Base-by-base conservation (phyloP, 2,888 invertebrate species). In the Tipula helvola region DNA sequence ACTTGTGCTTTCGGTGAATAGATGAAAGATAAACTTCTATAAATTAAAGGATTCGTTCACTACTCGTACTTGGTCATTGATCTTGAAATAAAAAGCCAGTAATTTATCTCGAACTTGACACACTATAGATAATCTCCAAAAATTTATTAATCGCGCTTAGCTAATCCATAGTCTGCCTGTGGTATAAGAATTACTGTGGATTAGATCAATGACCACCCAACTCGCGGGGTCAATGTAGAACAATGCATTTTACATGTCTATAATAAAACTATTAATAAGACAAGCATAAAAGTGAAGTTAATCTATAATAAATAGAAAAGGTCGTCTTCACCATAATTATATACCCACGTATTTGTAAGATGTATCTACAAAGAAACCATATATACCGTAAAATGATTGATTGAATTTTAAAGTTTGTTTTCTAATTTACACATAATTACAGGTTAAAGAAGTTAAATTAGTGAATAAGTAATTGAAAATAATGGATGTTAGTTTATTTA, bases 231-330 rank as follows among this genome's bases (percentile, higher is more conserved):
- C 71, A 71, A 71, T 71, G 71, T 28, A 28, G 71, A 71, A 71
- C 71, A 71, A 71, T 71, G 71, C 28, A 71, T 71, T 71, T 52
- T 13, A 18, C 18, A 57, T 57, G 57, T 16, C 18, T 57, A 71
- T 71, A 71, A 71, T n/a, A 71, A 71, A 71, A 71, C 71, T 71
- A 71, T 71, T 71, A 71, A 71, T 71, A 71, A 71, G 71, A 71
- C 71, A 71, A 71, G 28, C 71, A 71, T 71, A 71, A 71, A 71
- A 71, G 10, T 71, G 28, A 28, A 71, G 71, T 71, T 71, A 71
- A 71, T 71, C 28, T 71, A 28, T 71, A 28, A 28, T 71, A 71
- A 71, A 71, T 71, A 28, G 28, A 28, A 71, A 28, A 71, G 71
- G 71, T 71, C 71, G 28, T 71, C 28, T 71, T 71, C 71, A 71